Evolutionary conservation across 2,797 vertebrate genomes (phyloP), one percentile per base, ranked within the genome.

Genomic region (Adelosebastes latens): DNA sequence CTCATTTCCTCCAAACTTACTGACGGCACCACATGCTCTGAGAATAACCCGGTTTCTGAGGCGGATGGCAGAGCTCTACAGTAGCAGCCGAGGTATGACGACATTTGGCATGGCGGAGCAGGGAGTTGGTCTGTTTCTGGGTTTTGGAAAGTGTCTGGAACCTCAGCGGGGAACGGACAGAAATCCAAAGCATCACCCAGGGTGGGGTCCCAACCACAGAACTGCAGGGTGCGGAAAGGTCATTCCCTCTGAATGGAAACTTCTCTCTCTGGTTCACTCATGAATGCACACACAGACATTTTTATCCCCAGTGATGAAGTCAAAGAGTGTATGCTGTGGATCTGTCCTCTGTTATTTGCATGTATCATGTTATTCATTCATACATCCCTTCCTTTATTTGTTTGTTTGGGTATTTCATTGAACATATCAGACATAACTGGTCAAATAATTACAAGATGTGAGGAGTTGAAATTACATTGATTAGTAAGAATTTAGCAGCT

Each of bases 91-190:
- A 63, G 62, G 42, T 83, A 83, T 87, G 88, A 88, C 86, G 77
- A n/a, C 87, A 72, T 80, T 81, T 89, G 87, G 87, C 85, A 27
- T 4, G 42, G 78, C 2, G 0, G 63, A 77, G 76, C 72, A 81
- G 89, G 92, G 90, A 88, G 92, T 92, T 72, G 89, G 82, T 90
- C 84, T 75, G 73, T 65, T 87, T 75, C 80, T 75, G 84, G 81
- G 49, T 83, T 91, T 89, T 82, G 90, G 83, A 88, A 87, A 89
- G 87, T 89, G 88, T 83, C 62, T 86, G 88, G 85, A 91, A 89
- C 88, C 87, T 86, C 80, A 84, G 84, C 18, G 14, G 84, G 79
- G 80, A 90, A 75, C 1, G 69, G 80, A 90, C 74, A 77, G 77
- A 85, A 90, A 88, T 88, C 82, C 85, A 89, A 87, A 83, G 84